Conservation (phyloP, 2,113 vertebrate genomes). For the Mesoclemmys tuberculata region DNA sequence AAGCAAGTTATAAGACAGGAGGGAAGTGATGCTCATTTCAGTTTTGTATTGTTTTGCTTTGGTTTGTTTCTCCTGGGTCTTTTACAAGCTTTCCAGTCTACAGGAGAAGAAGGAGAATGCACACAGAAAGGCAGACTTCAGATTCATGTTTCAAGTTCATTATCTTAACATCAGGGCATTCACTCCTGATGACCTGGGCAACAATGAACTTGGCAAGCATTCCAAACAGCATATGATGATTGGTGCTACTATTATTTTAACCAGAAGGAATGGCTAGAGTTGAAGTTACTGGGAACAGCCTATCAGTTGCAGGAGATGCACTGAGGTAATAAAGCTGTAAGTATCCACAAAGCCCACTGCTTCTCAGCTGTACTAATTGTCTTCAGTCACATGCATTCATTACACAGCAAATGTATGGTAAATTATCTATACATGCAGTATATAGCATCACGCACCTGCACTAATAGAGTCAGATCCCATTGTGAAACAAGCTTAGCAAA, state of each 20-base stretch:
- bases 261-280: accelerated
- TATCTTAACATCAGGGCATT: neutral
- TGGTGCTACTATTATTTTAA: neutral
- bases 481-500: constrained; percentile 2
- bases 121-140: neutral
- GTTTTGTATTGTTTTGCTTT: no score
- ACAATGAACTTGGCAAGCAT: neutral
- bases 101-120: neutral
- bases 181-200: neutral
- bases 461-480: neutral
- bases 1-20: no score
- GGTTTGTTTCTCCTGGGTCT: neutral
- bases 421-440: neutral
- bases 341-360: neutral
- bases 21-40: no score
- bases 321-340: neutral
- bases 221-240: neutral
- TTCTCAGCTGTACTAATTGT: constrained; percentile 6
- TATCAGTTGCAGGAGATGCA: neutral
- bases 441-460: neutral
- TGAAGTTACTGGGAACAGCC: neutral
- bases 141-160: neutral
- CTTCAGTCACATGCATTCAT: neutral
- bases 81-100: neutral
- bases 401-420: neutral